Evolutionary conservation across 2,888 invertebrate species (phyloP), one percentile per base, ranked within the genome.

Genomic region (Drosophila subquinaria): DNA sequence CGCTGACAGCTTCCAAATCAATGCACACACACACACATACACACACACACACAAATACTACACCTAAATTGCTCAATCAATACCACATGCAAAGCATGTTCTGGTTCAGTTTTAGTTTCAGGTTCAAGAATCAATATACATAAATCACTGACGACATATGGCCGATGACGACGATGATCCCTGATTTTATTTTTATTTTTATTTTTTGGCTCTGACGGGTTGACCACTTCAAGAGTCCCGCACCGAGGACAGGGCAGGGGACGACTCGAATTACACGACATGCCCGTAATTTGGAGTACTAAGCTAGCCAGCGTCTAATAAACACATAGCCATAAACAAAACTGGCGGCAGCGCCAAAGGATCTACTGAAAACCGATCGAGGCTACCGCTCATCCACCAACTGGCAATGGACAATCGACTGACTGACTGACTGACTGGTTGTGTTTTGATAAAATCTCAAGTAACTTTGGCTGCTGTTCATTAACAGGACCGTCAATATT

Each of bases 381-480:
- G 45, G 76, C 87, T 84, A 78, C 82, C 72, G 80, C 68, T 79
- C 64, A 64, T 23, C 66, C 20, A 66, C 17, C 51, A 45, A 52
- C 59, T 38, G 61, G 17, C 40, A 40, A 35, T 4, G 3, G 27
- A 40, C 42, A 30, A 51, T 40, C 33, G 52, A 51, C 48, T 40
- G 52, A 51, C 48, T 50, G 52, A 23, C 36, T 23, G 40, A 36
- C n/a, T 35, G 23, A 15, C 55, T 65, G 50, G 56, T 66, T 74
- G 79, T 87, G 86, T 87, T 87, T 88, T 87, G 86, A 87, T 87
- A 88, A 87, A 75, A 88, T 87, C 88, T 87, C 88, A 86, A 88
- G 76, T 86, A 88, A 80, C 86, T 60, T 9, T 45, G 52, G 35
- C 65, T 53, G 55, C 59, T 56, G 45, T n/a, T 83, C 83, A 81